Evolutionary conservation across 2,797 vertebrate genomes (phyloP).

Genomic region (Sternotherus odoratus): DNA sequence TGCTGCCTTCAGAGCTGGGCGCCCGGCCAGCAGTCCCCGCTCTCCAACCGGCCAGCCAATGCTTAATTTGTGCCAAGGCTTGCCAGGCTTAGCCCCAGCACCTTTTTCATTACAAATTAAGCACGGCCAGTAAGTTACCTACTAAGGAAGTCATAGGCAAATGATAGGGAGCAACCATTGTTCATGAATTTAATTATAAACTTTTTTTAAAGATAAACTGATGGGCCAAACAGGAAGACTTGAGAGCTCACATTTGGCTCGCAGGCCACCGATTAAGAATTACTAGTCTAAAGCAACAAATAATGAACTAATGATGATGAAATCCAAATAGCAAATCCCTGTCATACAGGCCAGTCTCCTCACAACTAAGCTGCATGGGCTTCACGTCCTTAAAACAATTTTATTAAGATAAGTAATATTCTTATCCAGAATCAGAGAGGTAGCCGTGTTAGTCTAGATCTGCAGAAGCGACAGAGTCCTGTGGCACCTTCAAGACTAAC

Average conservation of each 20-base stretch:
- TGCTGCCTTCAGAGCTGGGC: not conserved
- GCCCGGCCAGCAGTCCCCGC: not conserved
- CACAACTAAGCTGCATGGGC: not conserved
- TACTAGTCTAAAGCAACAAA: not conserved
- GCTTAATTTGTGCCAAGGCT: not conserved
- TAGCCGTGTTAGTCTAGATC: too few relatives aligned
- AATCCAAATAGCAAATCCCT: conserved; percentile 16
- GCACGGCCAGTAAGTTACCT: not conserved
- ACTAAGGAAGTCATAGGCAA: not conserved
- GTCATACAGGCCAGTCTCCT: conserved; percentile 8
- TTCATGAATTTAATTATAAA: too few relatives aligned
- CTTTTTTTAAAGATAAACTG: not conserved
- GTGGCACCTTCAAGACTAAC: too few relatives aligned
- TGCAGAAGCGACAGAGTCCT: too few relatives aligned
- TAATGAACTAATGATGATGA: not conserved
- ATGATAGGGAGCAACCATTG: not conserved
- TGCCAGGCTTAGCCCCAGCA: not conserved
- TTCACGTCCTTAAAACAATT: conserved; percentile 28
- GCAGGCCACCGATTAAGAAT: not conserved
- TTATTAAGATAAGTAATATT: conserved; percentile 26
- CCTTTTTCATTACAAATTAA: not conserved
- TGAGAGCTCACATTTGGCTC: not conserved
- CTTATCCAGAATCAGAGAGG: not conserved
- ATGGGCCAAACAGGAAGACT: not conserved
- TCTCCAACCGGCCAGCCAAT: not conserved